phyloP scores from a whole-genome alignment of 2,888 invertebrate genomes.

The Sinhomidia bicolor region DNA sequence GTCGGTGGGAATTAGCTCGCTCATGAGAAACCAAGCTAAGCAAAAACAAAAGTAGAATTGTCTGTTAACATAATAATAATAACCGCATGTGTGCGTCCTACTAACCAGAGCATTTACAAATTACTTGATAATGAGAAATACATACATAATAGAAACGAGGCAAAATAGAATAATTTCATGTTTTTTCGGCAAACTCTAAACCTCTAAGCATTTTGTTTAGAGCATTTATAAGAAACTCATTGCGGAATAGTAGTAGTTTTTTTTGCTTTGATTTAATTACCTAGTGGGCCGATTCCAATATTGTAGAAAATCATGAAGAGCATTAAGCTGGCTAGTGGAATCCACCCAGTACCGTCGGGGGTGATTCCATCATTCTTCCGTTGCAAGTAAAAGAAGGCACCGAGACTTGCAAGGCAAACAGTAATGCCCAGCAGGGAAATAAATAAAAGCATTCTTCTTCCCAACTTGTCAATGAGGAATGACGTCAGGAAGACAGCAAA shows the following conservation, averaged over 20 bases:
- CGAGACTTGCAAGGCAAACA: conserved; percentile 87
- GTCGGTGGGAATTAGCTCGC: conserved; percentile 68
- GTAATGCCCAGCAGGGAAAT: conserved; percentile 89
- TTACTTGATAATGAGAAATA: neutral
- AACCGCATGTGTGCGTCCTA: too few relatives aligned
- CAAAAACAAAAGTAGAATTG: neutral
- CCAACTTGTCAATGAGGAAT: conserved; percentile 89
- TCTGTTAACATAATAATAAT: neutral
- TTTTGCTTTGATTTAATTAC: conserved; percentile 62
- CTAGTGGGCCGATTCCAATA: conserved; percentile 71
- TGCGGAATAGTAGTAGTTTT: too few relatives aligned
- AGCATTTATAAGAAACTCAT: too few relatives aligned
- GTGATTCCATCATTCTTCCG: conserved; percentile 80
- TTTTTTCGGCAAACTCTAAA: too few relatives aligned
- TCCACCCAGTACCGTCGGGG: conserved; percentile 85
- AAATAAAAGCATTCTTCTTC: conserved; percentile 89
- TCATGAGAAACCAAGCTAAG: conserved; percentile 72
- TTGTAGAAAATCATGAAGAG: conserved; percentile 90
- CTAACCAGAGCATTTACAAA: too few relatives aligned
- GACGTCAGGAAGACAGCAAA: conserved; percentile 83
- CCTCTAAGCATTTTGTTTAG: too few relatives aligned
- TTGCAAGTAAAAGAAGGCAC: conserved; percentile 87
- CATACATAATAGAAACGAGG: neutral
- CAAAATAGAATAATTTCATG: neutral
- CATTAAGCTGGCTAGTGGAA: conserved; percentile 88